Evolutionary conservation across 2,888 invertebrate genomes (phyloP), one percentile per base, ranked within the genome.

Genomic region (Caenorhabditis sinica): DNA sequence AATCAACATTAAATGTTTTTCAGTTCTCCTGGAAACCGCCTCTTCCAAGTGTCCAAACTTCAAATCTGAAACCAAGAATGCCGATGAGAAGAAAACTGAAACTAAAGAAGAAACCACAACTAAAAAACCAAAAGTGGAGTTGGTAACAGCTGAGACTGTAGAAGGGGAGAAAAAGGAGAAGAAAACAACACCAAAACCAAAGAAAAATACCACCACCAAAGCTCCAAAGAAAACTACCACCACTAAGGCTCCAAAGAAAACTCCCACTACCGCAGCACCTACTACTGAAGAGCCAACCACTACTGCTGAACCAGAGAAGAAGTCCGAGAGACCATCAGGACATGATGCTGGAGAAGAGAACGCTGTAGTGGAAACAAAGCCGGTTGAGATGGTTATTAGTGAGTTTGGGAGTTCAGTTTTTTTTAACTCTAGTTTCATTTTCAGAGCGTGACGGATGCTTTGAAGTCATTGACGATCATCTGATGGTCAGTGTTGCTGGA

Each of bases 401-500:
- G 17, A 73, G 81, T 66, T 71, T 13, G 0, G 11, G 33, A n/a
- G n/a, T 65, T 65, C 28, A 43, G 53, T 1, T n/a, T n/a, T n/a
- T n/a, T n/a, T n/a, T n/a, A n/a, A n/a, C n/a, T n/a, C n/a, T n/a
- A n/a, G n/a, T n/a, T n/a, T n/a, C n/a, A n/a, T n/a, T 79, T 85
- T 33, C 20, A 85, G 83, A 69, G 17, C 80, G 80, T 25, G 58
- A 83, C 15, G 86, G 83, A 11, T 91, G 91, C 73, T 91, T 91
- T 77, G 90, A 91, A 73, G 56, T 86, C 0, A 89, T 89, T 25
- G 56, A 81, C 43, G 87, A 86, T 84, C 84, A 86, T 65, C 56
- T 91, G 68, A 90, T 93, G 89, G 86, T 83, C 15, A 89, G 89
- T 43, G 89, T 90, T 20, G 92, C 92, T 30, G 92, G 90, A 6